These are phyloP conservation scores for Sparus aurata DNA, from an alignment of 2,797 vertebrate species.

Conservation along the genomic window DNA sequence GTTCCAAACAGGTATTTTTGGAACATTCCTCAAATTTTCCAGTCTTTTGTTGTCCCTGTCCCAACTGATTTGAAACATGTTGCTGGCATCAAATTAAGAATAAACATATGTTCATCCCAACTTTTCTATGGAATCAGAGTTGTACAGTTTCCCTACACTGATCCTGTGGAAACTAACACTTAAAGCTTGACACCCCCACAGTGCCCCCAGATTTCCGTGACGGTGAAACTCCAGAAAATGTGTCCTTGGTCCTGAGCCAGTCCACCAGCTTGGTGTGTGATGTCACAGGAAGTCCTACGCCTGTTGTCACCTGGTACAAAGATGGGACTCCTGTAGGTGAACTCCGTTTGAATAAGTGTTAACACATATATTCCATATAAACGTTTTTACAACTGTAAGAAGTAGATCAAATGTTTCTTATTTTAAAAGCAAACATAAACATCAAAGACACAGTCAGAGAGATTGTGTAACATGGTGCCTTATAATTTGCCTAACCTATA, in stretches of 20 bases:
- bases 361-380: neutral
- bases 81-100: too few species aligned
- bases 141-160: neutral
- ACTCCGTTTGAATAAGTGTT: constrained; percentile 27
- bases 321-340: constrained; percentile 89
- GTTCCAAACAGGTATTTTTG: too few species aligned
- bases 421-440: constrained; percentile 20
- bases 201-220: constrained; percentile 93
- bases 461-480: constrained; percentile 7
- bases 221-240: constrained; percentile 84
- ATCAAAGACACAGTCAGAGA: constrained; percentile 14
- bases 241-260: constrained; percentile 90
- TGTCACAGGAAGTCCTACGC: constrained; percentile 91
- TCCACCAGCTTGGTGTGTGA: constrained; percentile 91
- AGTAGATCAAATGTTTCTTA: neutral
- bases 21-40: too few species aligned
- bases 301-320: constrained; percentile 94
- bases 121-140: too few species aligned
- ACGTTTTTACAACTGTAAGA: neutral
- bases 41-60: too few species aligned
- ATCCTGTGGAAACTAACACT: neutral
- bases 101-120: too few species aligned
- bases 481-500: constrained; percentile 8
- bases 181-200: constrained; percentile 65
- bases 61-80: too few species aligned